Percentiles rank a stretch among this genome's conserved stretches.
Evolutionary conservation across 2,888 invertebrate species (phyloP).

Genomic region (Drosophila lacicola): DNA sequence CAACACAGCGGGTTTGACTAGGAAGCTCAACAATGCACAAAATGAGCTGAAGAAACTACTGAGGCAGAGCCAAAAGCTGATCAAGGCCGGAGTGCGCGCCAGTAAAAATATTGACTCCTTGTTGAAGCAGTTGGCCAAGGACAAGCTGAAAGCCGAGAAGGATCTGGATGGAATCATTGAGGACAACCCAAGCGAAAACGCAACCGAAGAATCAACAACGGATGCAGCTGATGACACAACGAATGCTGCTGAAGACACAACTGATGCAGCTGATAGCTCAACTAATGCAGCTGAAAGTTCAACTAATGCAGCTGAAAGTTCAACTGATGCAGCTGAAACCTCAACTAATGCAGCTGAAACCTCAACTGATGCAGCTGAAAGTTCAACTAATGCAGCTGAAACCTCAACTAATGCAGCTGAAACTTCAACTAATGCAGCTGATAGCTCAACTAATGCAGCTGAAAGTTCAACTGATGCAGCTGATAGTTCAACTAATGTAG

Average conservation of each 20-base stretch:
- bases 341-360: no score
- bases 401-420: no score
- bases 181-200: neutral
- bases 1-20: neutral
- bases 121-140: conserved; percentile 1
- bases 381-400: no score
- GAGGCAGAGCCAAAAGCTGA: neutral
- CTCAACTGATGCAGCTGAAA: no score
- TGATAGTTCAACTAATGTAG: conserved; percentile 24
- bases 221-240: neutral
- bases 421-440: no score
- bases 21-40: neutral
- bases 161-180: conserved; percentile 15
- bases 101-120: neutral
- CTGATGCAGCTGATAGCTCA: no score
- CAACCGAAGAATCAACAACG: neutral
- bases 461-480: no score
- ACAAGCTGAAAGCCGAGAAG: conserved; percentile 4
- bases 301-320: no score
- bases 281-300: no score
- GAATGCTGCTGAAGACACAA: no score
- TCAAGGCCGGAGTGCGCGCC: neutral
- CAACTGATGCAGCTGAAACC: no score
- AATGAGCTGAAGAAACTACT: neutral
- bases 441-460: no score